These are phyloP conservation scores for Cyanocitta stelleri DNA, from an alignment of 2,113 vertebrate genomes.

Conservation along the genomic window DNA sequence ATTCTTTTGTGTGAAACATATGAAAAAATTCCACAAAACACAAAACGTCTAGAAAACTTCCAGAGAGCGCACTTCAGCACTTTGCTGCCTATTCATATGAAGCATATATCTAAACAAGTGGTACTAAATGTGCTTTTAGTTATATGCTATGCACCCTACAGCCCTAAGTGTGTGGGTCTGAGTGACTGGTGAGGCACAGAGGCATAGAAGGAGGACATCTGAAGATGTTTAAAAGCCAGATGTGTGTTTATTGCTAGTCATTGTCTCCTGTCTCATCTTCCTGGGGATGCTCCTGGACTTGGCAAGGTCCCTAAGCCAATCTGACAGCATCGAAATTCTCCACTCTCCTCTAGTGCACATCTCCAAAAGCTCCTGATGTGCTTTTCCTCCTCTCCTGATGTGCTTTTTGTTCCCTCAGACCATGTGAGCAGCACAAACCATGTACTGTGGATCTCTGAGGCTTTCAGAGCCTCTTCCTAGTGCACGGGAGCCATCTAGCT, in stretches of 20 bases:
- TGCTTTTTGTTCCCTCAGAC: neutral
- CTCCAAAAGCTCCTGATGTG: neutral
- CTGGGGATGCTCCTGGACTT: neutral
- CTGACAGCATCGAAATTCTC: neutral
- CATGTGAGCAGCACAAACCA: neutral
- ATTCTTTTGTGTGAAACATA: neutral
- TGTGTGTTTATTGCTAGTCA: neutral
- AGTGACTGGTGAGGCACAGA: neutral
- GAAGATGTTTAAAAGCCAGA: conserved; percentile 13
- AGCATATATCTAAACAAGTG: neutral
- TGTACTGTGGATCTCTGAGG: neutral
- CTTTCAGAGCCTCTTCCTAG: neutral
- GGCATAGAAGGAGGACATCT: neutral
- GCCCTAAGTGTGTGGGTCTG: neutral
- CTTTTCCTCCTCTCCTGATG: neutral
- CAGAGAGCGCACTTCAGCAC: neutral
- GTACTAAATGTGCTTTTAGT: conserved; percentile 1
- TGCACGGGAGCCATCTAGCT: neutral
- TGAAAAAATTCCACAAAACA: neutral
- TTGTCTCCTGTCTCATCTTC: neutral
- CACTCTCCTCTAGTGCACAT: rapidly evolving
- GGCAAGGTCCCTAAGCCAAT: neutral
- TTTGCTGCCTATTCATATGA: conserved; percentile 11
- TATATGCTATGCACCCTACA: neutral
- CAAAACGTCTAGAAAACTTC: neutral